These are phyloP conservation scores for Gastracanthus pulcherrimus DNA, from an alignment of 2,888 invertebrate genomes.

Conservation along the genomic window DNA sequence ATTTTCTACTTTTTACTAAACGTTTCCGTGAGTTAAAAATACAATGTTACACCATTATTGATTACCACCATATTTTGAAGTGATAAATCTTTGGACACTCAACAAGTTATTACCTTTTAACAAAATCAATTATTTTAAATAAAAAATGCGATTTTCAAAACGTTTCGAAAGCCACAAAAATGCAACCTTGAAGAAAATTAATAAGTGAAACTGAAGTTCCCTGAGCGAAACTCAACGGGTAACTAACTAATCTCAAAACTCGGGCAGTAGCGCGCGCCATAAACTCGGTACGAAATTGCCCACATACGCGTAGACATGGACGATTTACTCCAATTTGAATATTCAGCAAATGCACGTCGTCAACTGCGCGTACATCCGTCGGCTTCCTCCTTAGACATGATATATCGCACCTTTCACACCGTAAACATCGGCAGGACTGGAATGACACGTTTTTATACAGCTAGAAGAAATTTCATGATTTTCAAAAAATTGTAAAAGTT, in stretches of 20 bases:
- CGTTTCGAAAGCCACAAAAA: background rate
- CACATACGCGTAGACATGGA: background rate
- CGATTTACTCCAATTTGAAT: slow-evolving; percentile 3
- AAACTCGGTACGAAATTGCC: background rate
- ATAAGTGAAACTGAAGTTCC: background rate
- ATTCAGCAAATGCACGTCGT: background rate
- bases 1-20: too few species aligned
- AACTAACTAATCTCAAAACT: background rate
- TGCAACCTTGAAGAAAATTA: background rate
- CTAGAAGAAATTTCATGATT: too few species aligned
- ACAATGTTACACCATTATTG: too few species aligned
- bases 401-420: background rate
- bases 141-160: background rate
- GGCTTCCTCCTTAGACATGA: background rate
- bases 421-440: background rate
- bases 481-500: too few species aligned
- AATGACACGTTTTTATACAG: background rate
- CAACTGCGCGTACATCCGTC: background rate
- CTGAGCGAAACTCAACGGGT: background rate
- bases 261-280: background rate
- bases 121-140: background rate
- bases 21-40: too few species aligned
- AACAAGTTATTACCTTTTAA: background rate
- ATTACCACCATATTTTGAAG: too few species aligned
- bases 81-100: background rate